Base-by-base conservation (phyloP, 2,797 vertebrate genomes). In the Kryptopterus vitreolus region DNA sequence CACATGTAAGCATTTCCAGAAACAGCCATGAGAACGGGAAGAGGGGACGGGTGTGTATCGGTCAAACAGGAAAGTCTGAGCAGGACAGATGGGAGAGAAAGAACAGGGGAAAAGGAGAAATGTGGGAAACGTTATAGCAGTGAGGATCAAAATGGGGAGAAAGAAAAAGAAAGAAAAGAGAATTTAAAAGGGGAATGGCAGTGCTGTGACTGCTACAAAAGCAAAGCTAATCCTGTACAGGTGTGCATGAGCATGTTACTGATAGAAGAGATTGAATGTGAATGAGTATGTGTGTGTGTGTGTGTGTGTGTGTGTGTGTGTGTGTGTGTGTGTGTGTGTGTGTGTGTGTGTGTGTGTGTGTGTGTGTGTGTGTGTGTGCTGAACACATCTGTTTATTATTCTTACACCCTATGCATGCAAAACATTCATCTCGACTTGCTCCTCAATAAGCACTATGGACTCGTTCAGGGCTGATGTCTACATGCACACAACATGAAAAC, bases 141-240 rank as follows among this genome's bases (percentile, higher is more conserved):
- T 31, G 48, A 72, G 58, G 68, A 72, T 48, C 26, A 33, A 79
- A 62, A 71, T 31, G 20, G 48, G 26, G 24, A 31, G 43, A n/a
- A 35, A 61, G 15, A 61, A 3, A 63, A 31, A 62, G 16, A 63
- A 31, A 71, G 24, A 72, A 18, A 33, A 53, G 55, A 38, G 57
- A 31, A n/a, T 75, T 59, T 75, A 35, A 76, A 65, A n/a, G 43
- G 69, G 26, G 11, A 20, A 35, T 65, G 24, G 74, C 38, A 48
- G 57, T 22, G 24, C 29, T 57, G 18, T 22, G 12, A 68, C 57
- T 55, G 48, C 48, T 72, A 48, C 43, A 69, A 63, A 68, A 79
- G 78, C 75, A 81, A 66, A 53, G 33, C 31, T 85, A 85, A 85
- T 85, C 84, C 81, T 81, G 59, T 77, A 74, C 84, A 85, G 84